Evolutionary conservation across 2,797 vertebrate species (phyloP), one percentile per base, ranked within the genome.

Genomic region (Lithobates sylvaticus): DNA sequence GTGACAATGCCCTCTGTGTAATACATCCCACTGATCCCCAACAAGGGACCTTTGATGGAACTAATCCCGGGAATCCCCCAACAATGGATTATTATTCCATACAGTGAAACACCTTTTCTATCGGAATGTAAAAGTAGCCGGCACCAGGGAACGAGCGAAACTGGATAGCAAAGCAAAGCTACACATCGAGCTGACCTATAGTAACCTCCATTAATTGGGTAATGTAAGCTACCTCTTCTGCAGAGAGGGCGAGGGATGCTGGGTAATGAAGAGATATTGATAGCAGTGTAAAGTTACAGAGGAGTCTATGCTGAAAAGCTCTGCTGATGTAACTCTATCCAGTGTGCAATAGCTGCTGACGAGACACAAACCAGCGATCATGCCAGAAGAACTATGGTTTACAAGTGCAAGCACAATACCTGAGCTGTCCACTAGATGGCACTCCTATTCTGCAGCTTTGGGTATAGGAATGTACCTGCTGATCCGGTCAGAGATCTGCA

Each of bases 211-310:
- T 69, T 69, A 42, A 83, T 54, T 68, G 70, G n/a, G 81, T 69
- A 74, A 83, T 42, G 61, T 42, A 71, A 75, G 67, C 84, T 42
- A 16, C 64, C 58, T 1, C n/a, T 67, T 15, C 44, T 39, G 18
- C 65, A 67, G 6, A 58, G 47, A 71, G 74, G 68, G 67, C 42
- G 80, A 50, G 34, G 85, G 27, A n/a, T 86, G 78, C 68, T 78
- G 85, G 75, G 80, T 72, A 72, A 36, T 42, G 54, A 72, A n/a
- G 47, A 74, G 77, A 79, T 85, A 78, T 71, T 67, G 44, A 80
- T 80, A 79, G 65, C 54, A n/a, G 79, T 36, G 34, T 82, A 72
- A 71, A 42, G 58, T 86, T 86, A 74, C 78, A 70, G 72, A 83
- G 39, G 76, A 78, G 44, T 44, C 76, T 36, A 77, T 42, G 61